These are phyloP conservation scores for Aleadryas rufinucha DNA, from an alignment of 2,113 vertebrate species.

Conservation along the genomic window DNA sequence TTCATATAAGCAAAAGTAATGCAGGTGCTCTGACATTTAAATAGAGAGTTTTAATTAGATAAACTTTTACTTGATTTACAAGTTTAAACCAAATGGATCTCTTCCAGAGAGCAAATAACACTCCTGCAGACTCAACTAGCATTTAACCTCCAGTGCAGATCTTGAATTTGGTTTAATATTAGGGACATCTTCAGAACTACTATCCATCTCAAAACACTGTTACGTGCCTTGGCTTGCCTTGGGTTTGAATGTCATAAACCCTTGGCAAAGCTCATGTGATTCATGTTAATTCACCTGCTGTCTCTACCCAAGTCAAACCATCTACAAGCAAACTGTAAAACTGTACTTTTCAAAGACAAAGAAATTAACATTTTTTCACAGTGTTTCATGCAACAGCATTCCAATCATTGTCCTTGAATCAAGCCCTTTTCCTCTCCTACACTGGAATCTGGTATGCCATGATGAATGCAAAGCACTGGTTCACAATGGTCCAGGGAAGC, in stretches of 20 bases:
- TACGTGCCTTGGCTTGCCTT: neutral
- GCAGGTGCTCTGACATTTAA: neutral
- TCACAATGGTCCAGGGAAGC: neutral
- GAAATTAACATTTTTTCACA: neutral
- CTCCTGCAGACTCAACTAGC: neutral
- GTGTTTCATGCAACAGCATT: neutral
- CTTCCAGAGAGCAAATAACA: neutral
- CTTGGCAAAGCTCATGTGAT: neutral
- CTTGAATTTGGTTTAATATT: neutral
- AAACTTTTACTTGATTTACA: neutral
- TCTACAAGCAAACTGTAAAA: neutral
- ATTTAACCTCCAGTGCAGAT: neutral
- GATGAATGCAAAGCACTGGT: neutral
- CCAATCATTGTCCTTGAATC: neutral
- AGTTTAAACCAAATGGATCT: neutral
- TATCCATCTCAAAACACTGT: conserved; percentile 3
- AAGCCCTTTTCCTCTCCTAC: neutral
- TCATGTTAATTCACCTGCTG: neutral
- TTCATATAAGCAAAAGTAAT: neutral
- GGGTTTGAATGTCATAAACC: neutral
- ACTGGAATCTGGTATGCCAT: neutral
- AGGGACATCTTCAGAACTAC: neutral
- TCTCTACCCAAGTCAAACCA: neutral
- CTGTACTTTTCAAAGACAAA: neutral
- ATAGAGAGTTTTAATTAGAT: neutral